Evolutionary conservation across 2,113 vertebrate species (phyloP).

Genomic region (Mirza zaza): DNA sequence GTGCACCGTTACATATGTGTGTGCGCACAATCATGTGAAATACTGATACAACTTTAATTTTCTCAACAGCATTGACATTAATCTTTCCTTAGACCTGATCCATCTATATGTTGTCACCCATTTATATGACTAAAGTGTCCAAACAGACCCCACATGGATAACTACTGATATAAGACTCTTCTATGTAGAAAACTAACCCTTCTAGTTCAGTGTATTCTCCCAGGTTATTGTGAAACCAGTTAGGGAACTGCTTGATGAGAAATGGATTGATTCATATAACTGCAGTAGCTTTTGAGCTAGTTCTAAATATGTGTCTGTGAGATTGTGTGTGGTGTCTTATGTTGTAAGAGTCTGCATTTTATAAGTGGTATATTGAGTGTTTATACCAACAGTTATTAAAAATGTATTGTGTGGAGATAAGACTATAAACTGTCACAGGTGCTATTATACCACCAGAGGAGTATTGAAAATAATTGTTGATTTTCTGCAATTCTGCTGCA

Average conservation of each 20-base stretch:
- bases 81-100: not conserved
- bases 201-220: not conserved
- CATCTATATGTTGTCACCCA: not conserved
- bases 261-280: not conserved
- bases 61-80: not conserved
- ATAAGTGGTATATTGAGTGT: not conserved
- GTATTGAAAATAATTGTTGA: not conserved
- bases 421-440: not conserved
- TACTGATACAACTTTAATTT: not conserved
- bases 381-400: not conserved
- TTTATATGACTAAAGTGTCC: not conserved
- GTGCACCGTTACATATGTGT: not conserved
- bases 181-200: not conserved
- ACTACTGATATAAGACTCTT: not conserved
- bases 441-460: not conserved
- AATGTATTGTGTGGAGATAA: not conserved
- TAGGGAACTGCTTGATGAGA: not conserved
- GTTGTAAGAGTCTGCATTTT: not conserved
- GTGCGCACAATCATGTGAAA: not conserved
- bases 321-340: not conserved
- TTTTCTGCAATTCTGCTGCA: not conserved
- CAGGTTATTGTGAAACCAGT: not conserved
- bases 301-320: not conserved
- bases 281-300: not conserved
- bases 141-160: not conserved